Evolutionary conservation across 2,113 vertebrate genomes (phyloP), one percentile per base, ranked within the genome.

Genomic region (Sardina pilchardus): DNA sequence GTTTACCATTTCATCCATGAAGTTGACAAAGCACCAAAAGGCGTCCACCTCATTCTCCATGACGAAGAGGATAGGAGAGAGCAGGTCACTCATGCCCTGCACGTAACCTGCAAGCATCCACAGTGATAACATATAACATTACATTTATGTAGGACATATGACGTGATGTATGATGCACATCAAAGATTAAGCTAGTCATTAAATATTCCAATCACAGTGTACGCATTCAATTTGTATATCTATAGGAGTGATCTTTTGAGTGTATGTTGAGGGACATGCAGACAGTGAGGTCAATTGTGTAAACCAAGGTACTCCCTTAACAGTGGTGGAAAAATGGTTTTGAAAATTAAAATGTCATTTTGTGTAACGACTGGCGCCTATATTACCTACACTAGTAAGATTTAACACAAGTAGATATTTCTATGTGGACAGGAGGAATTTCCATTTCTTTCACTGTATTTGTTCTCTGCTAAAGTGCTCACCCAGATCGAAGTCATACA

Each of bases 31-130:
- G 91, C 97, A 99, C 97, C 98, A 99, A 94, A 99, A 99, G 21
- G 98, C 98, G 88, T 99, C 98, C 71, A 98, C 97, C 95, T 99
- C 98, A 86, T 97, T 99, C 91, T 99, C 98, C 96, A 98, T 97
- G 87, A 99, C 96, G 87, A 96, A 99, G 59, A 99, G 94, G 88
- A 99, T 95, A 0, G 98, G 97, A 0, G 97, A 99, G 89, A 99
- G 97, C 88, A 99, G 95, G 92, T 99, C 97, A 1, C 97, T 99
- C 98, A 99, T 99, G 48, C 98, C 98, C 93, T 99, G 98, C 19
- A 99, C 96, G 19, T 99, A 99, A 36, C 98, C 98, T 99, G 93
- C 45, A 14, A 44, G 81, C 71, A 78, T 36, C 34, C 3, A 78
- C 71, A 78, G 1, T 30, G 10, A 78, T 78, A 6, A 36, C 39